Evolutionary conservation across 2,888 invertebrate genomes (phyloP).

Genomic region (Seira ritae): DNA sequence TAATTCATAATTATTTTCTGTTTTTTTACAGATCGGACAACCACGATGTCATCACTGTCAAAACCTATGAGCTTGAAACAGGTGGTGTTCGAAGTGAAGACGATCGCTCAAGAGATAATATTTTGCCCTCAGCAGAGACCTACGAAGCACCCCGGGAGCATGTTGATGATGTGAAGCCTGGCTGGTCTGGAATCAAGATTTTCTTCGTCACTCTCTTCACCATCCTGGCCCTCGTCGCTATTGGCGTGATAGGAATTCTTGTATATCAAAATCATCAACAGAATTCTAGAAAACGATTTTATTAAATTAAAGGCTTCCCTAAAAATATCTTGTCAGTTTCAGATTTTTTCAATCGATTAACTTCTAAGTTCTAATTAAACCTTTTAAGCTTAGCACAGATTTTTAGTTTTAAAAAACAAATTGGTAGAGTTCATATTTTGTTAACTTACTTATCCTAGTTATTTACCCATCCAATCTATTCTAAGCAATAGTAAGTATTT

Average conservation of each 20-base stretch:
- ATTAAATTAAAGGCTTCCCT: conserved; percentile 76
- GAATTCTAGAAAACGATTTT: conserved; percentile 91
- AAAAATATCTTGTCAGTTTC: not conserved
- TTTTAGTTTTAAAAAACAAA: too few species aligned
- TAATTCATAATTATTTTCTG: too few species aligned
- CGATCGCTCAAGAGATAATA: conserved; percentile 84
- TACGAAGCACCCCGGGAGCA: conserved; percentile 95
- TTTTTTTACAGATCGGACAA: conserved; percentile 90
- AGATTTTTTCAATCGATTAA: not conserved
- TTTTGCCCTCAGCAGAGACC: conserved; percentile 91
- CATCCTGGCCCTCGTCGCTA: conserved; percentile 87
- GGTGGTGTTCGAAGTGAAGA: conserved; percentile 78
- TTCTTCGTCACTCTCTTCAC: conserved; percentile 91
- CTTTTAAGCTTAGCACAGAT: not conserved
- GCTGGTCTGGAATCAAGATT: conserved; percentile 92
- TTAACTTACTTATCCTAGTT: too few species aligned
- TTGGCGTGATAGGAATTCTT: conserved; percentile 92
- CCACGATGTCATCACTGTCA: conserved; percentile 94
- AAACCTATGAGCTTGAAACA: conserved; percentile 93
- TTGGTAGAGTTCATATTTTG: too few species aligned
- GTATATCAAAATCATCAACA: conserved; percentile 95
- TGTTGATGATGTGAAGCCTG: conserved; percentile 88
- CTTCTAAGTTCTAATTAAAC: not conserved
- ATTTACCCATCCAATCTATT: too few species aligned
- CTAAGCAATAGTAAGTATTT: too few species aligned